Percentiles rank a stretch among this genome's conserved stretches.
Conservation (phyloP, 2,797 vertebrate species). For the Coregonus ussuriensis region DNA sequence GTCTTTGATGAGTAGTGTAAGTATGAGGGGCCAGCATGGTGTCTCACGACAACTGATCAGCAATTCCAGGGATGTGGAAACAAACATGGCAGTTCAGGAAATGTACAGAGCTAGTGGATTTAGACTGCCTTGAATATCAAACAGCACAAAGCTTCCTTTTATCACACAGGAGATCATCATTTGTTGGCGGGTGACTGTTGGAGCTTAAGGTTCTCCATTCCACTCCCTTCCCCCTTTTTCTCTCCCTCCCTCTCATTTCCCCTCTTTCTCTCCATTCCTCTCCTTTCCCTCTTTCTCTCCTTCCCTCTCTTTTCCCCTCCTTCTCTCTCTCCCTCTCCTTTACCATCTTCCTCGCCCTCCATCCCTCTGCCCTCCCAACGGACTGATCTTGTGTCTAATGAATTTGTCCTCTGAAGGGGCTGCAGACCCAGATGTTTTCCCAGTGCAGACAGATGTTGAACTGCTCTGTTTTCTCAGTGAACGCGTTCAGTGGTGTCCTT, state of each 20-base stretch:
- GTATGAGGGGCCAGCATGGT: neutral
- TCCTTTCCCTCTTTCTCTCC: conserved; percentile 8
- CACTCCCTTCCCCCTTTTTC: conserved; percentile 4
- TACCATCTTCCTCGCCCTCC: neutral
- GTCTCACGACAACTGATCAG: conserved; percentile 33
- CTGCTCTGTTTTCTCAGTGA: conserved; percentile 26
- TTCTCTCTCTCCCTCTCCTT: no score
- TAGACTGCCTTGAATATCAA: conserved; percentile 46
- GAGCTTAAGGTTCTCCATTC: conserved; percentile 6
- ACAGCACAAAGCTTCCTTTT: conserved; percentile 26
- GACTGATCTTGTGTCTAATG: conserved; percentile 41
- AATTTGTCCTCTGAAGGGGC: conserved; percentile 41
- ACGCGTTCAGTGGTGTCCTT: conserved; percentile 27
- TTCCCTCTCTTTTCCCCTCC: no score
- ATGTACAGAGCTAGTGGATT: conserved; percentile 27
- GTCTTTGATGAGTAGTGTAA: conserved; percentile 32
- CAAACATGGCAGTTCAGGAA: conserved; percentile 21
- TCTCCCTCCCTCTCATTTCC: neutral
- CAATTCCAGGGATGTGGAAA: conserved; percentile 36
- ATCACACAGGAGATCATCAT: conserved; percentile 25
- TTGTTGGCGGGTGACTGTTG: conserved; percentile 10
- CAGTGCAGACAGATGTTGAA: conserved; percentile 43
- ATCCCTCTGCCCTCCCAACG: conserved; percentile 40
- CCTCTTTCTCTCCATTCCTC: neutral
- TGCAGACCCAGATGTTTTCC: conserved; percentile 28